phyloP scores from a whole-genome alignment of 2,888 invertebrate genomes.

The Eilema sororculum region DNA sequence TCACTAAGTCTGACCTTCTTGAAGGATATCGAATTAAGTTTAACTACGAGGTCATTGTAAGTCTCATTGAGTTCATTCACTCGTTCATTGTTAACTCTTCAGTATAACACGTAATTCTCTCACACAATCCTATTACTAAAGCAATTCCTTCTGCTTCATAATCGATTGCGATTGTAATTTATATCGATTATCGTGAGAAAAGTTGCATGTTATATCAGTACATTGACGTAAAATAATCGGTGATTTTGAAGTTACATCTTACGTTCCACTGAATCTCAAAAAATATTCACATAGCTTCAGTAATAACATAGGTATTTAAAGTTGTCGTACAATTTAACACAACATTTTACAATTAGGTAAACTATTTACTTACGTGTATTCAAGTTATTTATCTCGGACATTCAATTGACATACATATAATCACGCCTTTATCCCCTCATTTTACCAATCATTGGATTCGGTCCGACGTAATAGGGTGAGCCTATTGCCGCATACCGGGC shows the following conservation, averaged over 20 bases:
- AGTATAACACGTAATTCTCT: not conserved
- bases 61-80: slow-evolving; percentile 9
- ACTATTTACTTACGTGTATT: too few species aligned
- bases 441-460: too few species aligned
- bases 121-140: slow-evolving; percentile 9
- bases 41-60: not conserved
- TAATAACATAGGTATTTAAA: too few species aligned
- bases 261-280: not conserved
- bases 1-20: not conserved
- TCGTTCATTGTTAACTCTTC: not conserved
- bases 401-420: too few species aligned
- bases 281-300: not conserved
- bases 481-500: too few species aligned
- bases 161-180: slow-evolving; percentile 30
- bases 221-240: slow-evolving; percentile 22
- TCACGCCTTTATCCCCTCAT: too few species aligned
- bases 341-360: too few species aligned
- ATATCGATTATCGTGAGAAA: slow-evolving; percentile 35
- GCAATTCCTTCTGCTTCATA: slow-evolving; percentile 20
- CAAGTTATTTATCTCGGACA: too few species aligned
- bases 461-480: too few species aligned
- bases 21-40: not conserved
- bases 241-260: not conserved
- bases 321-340: too few species aligned
- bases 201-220: slow-evolving; percentile 20